These are phyloP conservation scores for Drosophila gunungcola DNA, from an alignment of 1,140 invertebrate species.

Conservation along the genomic window DNA sequence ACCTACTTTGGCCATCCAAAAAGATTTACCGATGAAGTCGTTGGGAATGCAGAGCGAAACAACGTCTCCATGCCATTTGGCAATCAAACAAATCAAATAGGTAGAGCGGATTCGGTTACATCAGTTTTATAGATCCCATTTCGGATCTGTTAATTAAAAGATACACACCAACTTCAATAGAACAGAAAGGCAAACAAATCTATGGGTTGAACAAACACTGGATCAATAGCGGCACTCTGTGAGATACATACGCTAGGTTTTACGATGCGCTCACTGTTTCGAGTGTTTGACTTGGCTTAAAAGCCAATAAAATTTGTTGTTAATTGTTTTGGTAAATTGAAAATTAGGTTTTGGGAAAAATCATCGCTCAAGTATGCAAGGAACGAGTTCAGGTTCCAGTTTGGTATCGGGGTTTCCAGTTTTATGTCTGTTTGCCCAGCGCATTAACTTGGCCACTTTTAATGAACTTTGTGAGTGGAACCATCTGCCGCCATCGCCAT, in stretches of 20 bases:
- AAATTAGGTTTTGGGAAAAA: conserved; percentile 81
- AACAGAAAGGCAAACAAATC: conserved; percentile 65
- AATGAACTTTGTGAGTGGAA: conserved; percentile 69
- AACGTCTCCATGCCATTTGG: conserved; percentile 28
- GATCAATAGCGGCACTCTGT: conserved; percentile 72
- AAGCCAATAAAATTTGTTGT: conserved; percentile 82
- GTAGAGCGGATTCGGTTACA: conserved; percentile 49
- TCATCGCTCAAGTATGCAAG: conserved; percentile 65
- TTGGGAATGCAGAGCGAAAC: conserved; percentile 1
- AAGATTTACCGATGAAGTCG: conserved; percentile 54
- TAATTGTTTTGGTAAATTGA: conserved; percentile 83
- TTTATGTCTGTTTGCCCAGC: conserved; percentile 63
- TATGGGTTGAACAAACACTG: conserved; percentile 61
- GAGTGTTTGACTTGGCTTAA: conserved; percentile 75
- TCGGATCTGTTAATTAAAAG: conserved; percentile 58
- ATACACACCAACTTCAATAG: conserved; percentile 61
- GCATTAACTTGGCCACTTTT: conserved; percentile 66
- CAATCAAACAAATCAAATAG: conserved; percentile 54
- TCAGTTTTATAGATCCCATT: conserved; percentile 43
- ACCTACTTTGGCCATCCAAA: conserved; percentile 55
- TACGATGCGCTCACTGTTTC: conserved; percentile 70
- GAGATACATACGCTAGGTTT: conserved; percentile 60
- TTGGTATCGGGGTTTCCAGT: conserved; percentile 17
- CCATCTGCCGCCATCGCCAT: conserved; percentile 9
- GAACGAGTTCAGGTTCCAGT: conserved; percentile 25